These are phyloP conservation scores for Drosophila infuscata DNA, from an alignment of 2,888 invertebrate species.

Conservation along the genomic window DNA sequence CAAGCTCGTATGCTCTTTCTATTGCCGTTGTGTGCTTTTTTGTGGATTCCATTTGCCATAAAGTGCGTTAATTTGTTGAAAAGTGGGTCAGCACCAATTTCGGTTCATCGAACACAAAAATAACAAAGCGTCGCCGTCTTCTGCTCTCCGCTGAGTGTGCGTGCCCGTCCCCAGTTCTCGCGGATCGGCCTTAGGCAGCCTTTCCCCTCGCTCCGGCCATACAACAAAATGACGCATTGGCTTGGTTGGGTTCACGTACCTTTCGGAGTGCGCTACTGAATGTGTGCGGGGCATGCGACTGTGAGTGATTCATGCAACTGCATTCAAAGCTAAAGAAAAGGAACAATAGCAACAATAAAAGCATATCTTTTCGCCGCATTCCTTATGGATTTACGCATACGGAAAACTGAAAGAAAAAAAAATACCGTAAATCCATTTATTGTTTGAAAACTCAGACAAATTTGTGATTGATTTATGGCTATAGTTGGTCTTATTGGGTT, in stretches of 20 bases:
- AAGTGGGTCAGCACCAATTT: constrained; percentile 75
- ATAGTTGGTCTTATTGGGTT: not conserved
- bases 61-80: constrained; percentile 72
- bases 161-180: constrained; percentile 18
- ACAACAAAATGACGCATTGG: constrained; percentile 36
- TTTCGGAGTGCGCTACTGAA: constrained; percentile 41
- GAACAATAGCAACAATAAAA: constrained; percentile 2
- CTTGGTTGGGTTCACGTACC: constrained; percentile 44
- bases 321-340: constrained; percentile 3
- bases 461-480: constrained; percentile 10
- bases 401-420: not conserved
- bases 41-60: constrained; percentile 76
- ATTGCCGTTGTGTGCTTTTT: constrained; percentile 49
- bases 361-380: constrained; percentile 22
- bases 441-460: not conserved
- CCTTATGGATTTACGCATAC: constrained; percentile 21
- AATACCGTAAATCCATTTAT: constrained; percentile 13
- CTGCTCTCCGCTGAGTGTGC: constrained; percentile 2
- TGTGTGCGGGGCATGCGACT: constrained; percentile 28
- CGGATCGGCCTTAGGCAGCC: constrained; percentile 29
- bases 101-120: constrained; percentile 80
- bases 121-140: constrained; percentile 46
- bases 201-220: not conserved
- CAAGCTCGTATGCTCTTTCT: constrained; percentile 48
- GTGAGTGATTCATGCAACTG: constrained; percentile 46